phyloP scores from a whole-genome alignment of 1,140 invertebrate species.

The Alviniconcha marisindica region DNA sequence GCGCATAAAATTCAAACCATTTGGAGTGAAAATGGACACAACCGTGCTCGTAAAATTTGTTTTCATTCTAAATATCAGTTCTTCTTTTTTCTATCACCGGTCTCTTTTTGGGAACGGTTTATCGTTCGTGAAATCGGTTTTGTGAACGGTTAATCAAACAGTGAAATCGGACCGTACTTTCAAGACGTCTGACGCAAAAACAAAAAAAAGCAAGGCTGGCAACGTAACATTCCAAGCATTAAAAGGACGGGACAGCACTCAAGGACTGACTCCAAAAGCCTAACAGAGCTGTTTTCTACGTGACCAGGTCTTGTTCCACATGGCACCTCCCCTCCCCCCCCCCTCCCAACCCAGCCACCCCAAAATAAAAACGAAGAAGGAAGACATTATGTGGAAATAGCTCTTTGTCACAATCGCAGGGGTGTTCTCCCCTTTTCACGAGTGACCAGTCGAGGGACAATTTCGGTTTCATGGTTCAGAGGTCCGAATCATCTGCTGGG shows the following conservation, averaged over 20 bases:
- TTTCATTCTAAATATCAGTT: slow-evolving; percentile 7
- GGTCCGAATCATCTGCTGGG: slow-evolving; percentile 1
- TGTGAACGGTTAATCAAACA: neutral
- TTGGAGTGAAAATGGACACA: slow-evolving; percentile 11
- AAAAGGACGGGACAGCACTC: no score
- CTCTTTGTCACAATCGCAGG: slow-evolving; percentile 31
- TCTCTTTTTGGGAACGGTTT: neutral
- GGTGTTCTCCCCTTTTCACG: slow-evolving; percentile 38
- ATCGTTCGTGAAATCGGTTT: slow-evolving; percentile 8
- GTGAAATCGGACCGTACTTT: neutral
- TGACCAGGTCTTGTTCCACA: neutral
- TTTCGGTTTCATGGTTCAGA: slow-evolving; percentile 30
- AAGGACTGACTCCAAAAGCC: no score
- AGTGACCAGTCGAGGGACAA: slow-evolving; percentile 35
- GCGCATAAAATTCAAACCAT: neutral
- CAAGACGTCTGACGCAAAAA: no score
- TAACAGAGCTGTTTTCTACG: no score
- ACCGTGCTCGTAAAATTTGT: slow-evolving; percentile 23
- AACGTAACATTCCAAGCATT: no score
- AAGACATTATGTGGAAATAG: slow-evolving; percentile 33
- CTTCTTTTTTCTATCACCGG: neutral
- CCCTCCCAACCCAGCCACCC: no score
- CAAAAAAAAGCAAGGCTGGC: no score
- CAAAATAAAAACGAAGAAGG: neutral
- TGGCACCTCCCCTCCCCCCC: no score